Base-by-base conservation (phyloP, 2,888 invertebrate species). In the Chromoteleia sp. region DNA sequence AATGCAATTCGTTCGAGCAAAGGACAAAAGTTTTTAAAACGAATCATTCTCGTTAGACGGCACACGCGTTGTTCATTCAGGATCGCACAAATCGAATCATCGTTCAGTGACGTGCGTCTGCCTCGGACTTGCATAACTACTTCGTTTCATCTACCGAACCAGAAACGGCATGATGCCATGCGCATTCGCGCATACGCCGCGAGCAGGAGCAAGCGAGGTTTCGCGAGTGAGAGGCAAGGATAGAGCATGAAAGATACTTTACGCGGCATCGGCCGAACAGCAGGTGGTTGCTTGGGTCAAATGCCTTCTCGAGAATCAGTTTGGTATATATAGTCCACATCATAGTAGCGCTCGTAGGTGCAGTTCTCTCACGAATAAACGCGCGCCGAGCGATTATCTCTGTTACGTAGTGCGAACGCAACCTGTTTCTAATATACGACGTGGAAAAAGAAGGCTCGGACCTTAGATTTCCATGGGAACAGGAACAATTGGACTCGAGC, bases 201-300 rank as follows among this genome's bases (percentile, higher is more conserved):
- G 61, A 84, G 76, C 15, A 52, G 39, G 67, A 75, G 75, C 54
- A 61, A 78, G 39, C 73, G 75, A 61, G 76, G 61, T 52, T 58
- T 50, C 48, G 61, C 50, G 54, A 50, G 70, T 43, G 76, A 75
- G 65, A 70, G 78, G 17, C 76, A 82, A 63, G 81, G 83, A 84
- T 39, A 70, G 45, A 82, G 58, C 61, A 82, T 85, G 81, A 85
- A 77, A 85, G 82, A 84, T 84, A 76, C 82, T 81, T 87, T 83
- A 87, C 81, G 84, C 84, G 85, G 88, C 86, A 87, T 87, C 87
- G 85, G 85, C 84, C 87, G 86, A 90, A 89, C 90, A 89, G 90
- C 90, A 90, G 90, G 90, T 88, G 90, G 90, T 88, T 89, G 85
- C 84, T 86, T 86, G 86, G 89, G 88, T 90, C 89, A 90, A 89